Percentiles rank a stretch among this genome's conserved stretches.
Evolutionary conservation across 2,888 invertebrate genomes (phyloP).

Genomic region (Maniola hyperantus): DNA sequence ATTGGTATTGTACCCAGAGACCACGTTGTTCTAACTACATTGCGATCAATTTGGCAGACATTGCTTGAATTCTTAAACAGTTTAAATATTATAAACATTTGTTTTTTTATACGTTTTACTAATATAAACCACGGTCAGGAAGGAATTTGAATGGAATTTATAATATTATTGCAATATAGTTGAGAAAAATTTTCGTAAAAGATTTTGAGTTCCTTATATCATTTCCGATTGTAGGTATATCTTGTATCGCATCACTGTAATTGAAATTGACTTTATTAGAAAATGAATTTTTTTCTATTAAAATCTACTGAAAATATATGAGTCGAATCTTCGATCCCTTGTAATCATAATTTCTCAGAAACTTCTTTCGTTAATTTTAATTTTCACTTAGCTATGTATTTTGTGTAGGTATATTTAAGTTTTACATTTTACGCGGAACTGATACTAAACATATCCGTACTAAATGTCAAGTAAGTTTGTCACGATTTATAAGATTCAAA

Average conservation of each 20-base stretch:
- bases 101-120: neutral
- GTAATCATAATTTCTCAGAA: too few relatives aligned
- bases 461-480: slow-evolving; percentile 27
- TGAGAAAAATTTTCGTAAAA: neutral
- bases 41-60: slow-evolving; percentile 72
- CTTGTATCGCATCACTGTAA: neutral
- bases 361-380: neutral
- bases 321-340: too few relatives aligned
- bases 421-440: slow-evolving; percentile 18
- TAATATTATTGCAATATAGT: neutral
- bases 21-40: slow-evolving; percentile 71
- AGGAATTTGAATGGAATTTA: neutral
- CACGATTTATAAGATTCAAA: slow-evolving; percentile 25
- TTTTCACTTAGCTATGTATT: neutral
- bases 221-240: too few relatives aligned
- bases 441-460: slow-evolving; percentile 15
- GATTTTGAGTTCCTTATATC: neutral
- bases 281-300: neutral
- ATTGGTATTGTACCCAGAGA: slow-evolving; percentile 65
- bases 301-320: too few relatives aligned
- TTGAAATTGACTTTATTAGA: neutral
- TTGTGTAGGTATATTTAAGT: neutral
- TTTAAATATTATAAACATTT: slow-evolving; percentile 20
- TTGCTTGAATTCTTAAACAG: slow-evolving; percentile 64
- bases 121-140: neutral